Base-by-base conservation (phyloP, 2,113 vertebrate genomes). In the Electrona antarctica region DNA sequence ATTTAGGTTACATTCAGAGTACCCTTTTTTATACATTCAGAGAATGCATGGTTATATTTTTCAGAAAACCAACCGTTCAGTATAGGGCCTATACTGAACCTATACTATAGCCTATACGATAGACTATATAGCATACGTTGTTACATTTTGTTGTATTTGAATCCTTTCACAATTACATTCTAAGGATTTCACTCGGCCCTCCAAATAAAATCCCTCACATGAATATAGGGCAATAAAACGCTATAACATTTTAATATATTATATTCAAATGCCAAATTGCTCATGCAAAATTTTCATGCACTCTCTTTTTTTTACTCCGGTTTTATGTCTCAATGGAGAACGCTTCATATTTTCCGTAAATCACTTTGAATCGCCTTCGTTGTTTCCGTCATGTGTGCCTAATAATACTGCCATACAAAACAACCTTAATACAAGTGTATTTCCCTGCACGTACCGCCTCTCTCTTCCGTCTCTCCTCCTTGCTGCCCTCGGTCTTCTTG, bases 381-480 rank as follows among this genome's bases (percentile, higher is more conserved):
- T 9, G 15, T 11, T 14, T 21, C 21, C 21, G 11, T 10, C 4
- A 60, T 60, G 58, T 6, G 28, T 21, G 21, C 21, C 21, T 21
- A n/a, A n/a, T n/a, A n/a, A 12, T 21, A 28, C 21, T 58, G 9
- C 33, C 5, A 60, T 33, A 11, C 7, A 12, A 59, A 41, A 12
- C 21, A 21, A 21, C 21, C 21, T 21, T 21, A 21, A 21, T 21
- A 21, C 21, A 21, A 21, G 1, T 21, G 21, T 50, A 59, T 57
- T 47, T n/a, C 6, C 13, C 48, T 12, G 21, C 80, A 91, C 96
- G 95, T 89, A 99, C 97, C 96, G 96, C 86, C 85, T 99, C 97
- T 84, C 96, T 96, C 94, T 97, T 98, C 91, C 96, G 91, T 77
- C 96, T 95, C 78, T 99, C 97, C 84, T 98, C 97, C 69, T 97